Conservation (phyloP, 1,140 invertebrate genomes). For the Pentalonia nigronervosa region DNA sequence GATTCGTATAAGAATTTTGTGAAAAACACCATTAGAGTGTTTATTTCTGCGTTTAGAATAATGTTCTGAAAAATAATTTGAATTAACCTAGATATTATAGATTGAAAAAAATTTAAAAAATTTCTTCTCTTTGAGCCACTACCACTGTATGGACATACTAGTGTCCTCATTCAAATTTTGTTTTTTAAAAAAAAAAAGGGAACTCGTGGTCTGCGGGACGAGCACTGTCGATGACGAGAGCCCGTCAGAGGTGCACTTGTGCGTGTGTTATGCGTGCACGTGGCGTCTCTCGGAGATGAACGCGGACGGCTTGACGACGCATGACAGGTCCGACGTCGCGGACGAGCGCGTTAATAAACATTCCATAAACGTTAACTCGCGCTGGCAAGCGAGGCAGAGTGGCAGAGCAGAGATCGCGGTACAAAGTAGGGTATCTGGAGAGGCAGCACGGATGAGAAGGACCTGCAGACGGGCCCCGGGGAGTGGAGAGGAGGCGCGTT, state of each 20-base stretch:
- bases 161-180: too few species aligned
- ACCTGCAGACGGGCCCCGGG: too few species aligned
- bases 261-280: not conserved
- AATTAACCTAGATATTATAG: too few species aligned
- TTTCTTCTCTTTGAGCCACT: too few species aligned
- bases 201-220: not conserved
- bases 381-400: not conserved
- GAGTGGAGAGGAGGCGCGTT: not conserved
- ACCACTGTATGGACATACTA: too few species aligned
- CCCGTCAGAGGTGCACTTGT: not conserved
- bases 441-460: not conserved
- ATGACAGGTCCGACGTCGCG: not conserved
- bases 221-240: not conserved
- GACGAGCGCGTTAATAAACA: constrained; percentile 51
- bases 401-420: not conserved
- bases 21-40: too few species aligned
- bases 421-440: not conserved
- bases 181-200: too few species aligned
- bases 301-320: not conserved
- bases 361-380: constrained; percentile 49
- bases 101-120: too few species aligned
- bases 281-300: not conserved
- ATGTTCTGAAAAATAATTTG: too few species aligned
- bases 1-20: too few species aligned
- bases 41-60: too few species aligned